A percentile compares a stretch with the other conserved stretches of the same genome.
Evolutionary conservation across 1,140 invertebrate species (phyloP).

Genomic region (Rhagoletis pomonella): DNA sequence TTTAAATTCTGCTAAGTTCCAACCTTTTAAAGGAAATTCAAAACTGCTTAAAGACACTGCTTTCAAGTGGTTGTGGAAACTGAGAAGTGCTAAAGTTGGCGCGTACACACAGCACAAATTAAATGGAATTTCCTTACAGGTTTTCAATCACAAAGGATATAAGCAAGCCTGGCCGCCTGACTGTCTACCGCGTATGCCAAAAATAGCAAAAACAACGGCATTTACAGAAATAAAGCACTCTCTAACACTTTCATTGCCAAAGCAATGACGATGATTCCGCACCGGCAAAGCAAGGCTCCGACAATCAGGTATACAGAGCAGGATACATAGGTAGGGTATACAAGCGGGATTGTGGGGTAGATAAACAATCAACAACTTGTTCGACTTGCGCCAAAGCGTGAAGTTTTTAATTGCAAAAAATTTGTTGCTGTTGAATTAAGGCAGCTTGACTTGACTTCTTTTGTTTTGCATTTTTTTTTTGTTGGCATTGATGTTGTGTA

Average conservation of each 20-base stretch:
- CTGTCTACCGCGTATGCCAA: neutral
- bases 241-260: constrained; percentile 41
- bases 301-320: neutral
- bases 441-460: neutral
- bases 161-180: neutral
- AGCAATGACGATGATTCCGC: neutral
- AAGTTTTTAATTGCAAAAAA: constrained; percentile 29
- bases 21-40: neutral
- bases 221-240: neutral
- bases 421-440: constrained; percentile 20
- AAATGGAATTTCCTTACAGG: constrained; percentile 26
- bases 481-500: neutral
- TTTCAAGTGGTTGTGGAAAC: neutral
- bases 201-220: neutral
- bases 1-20: too few species aligned
- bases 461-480: too few species aligned
- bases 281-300: neutral
- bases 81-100: neutral
- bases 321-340: too few species aligned
- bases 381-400: neutral
- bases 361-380: neutral
- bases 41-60: neutral
- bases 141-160: constrained; percentile 35
- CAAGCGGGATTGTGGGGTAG: neutral
- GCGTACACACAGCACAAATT: neutral